Percentiles rank a stretch among this genome's conserved stretches.
Evolutionary conservation across 2,797 vertebrate genomes (phyloP).

Genomic region (Rachycentron canadum): DNA sequence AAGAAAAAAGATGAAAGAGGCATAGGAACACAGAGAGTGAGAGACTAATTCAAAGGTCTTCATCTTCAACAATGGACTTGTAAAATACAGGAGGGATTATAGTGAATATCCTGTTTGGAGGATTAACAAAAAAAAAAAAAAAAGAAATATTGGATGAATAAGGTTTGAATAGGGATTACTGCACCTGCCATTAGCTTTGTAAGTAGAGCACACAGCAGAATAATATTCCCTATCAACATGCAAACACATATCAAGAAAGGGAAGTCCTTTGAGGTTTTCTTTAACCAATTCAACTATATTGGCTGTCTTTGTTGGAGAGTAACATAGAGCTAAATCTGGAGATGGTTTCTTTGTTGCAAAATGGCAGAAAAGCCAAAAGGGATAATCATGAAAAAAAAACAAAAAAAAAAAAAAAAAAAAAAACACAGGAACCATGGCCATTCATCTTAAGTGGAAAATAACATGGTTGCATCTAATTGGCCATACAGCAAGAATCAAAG

Average conservation of each 20-base stretch:
- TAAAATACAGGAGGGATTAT: conserved; percentile 56
- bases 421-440: conserved; percentile 38
- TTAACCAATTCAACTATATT: conserved; percentile 30
- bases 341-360: conserved; percentile 49
- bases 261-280: conserved; percentile 30
- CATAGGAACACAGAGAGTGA: conserved; percentile 32
- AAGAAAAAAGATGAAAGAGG: conserved; percentile 48
- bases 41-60: conserved; percentile 53
- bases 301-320: conserved; percentile 20
- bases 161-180: conserved; percentile 36
- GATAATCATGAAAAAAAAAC: conserved; percentile 44
- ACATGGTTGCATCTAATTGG: conserved; percentile 55
- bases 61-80: conserved; percentile 39
- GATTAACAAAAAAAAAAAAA: conserved; percentile 36
- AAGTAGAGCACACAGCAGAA: conserved; percentile 19
- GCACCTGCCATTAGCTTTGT: conserved; percentile 48
- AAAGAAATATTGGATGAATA: conserved; percentile 44
- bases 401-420: conserved; percentile 41
- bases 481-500: conserved; percentile 32
- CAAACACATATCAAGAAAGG: conserved; percentile 4
- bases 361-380: conserved; percentile 55
- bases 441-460: conserved; percentile 72
- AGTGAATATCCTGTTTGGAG: conserved; percentile 51
- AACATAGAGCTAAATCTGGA: conserved; percentile 54
- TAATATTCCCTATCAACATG: conserved; percentile 6